phyloP scores from a whole-genome alignment of 2,888 invertebrate genomes.

The Athalia circularis region DNA sequence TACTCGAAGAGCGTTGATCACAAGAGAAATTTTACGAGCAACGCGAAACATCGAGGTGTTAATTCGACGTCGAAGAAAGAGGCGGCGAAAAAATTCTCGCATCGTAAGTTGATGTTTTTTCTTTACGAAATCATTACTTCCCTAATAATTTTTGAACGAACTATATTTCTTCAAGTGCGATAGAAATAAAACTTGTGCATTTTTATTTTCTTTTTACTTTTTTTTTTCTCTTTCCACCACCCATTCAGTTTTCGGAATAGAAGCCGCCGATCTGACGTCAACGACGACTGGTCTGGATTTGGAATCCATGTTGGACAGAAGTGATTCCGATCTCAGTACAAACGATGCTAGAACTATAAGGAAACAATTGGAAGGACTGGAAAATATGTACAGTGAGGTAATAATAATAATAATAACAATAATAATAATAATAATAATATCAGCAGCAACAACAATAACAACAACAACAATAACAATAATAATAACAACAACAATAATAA shows the following conservation, averaged over 20 bases:
- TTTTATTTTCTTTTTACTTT: too few relatives aligned
- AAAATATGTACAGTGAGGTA: conserved; percentile 92
- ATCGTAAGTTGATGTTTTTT: conserved; percentile 61
- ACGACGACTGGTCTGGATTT: conserved; percentile 87
- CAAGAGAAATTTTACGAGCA: conserved; percentile 65
- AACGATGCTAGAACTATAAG: conserved; percentile 87
- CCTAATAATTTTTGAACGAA: too few relatives aligned
- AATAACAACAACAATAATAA: too few relatives aligned
- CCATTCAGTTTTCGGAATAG: conserved; percentile 81
- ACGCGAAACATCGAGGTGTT: conserved; percentile 66
- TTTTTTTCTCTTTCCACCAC: too few relatives aligned
- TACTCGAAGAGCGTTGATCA: conserved; percentile 74
- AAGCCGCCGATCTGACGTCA: conserved; percentile 86
- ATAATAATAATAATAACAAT: not conserved
- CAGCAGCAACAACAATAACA: too few relatives aligned
- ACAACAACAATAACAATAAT: too few relatives aligned
- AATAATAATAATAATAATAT: too few relatives aligned
- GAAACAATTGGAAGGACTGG: conserved; percentile 87
- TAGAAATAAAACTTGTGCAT: not conserved
- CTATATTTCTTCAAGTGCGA: not conserved
- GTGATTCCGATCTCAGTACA: conserved; percentile 86
- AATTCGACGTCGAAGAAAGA: conserved; percentile 68
- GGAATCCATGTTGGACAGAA: conserved; percentile 86
- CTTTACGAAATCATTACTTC: not conserved
- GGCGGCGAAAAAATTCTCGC: conserved; percentile 69